A percentile compares a stretch with the other conserved stretches of the same genome.
These are phyloP conservation scores for Porphyrio hochstetteri DNA, from an alignment of 2,113 vertebrate genomes.

Conservation along the genomic window DNA sequence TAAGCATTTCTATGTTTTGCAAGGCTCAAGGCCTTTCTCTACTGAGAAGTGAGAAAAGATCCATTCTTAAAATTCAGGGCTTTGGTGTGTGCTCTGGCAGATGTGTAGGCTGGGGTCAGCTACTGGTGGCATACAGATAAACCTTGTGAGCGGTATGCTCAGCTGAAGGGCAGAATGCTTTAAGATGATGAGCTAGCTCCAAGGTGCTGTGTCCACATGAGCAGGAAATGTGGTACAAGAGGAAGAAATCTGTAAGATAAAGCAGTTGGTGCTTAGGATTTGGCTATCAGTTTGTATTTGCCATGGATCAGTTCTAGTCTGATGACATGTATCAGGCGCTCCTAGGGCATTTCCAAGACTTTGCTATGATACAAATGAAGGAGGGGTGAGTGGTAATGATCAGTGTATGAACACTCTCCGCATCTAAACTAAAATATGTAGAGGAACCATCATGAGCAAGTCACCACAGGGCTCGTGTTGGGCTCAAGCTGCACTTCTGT, in stretches of 20 bases:
- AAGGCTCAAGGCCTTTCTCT: background rate
- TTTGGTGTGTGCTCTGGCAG: background rate
- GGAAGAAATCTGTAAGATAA: background rate
- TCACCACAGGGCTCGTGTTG: background rate
- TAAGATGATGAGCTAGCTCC: background rate
- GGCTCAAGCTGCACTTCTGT: background rate
- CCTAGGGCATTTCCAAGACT: background rate
- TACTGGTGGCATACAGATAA: background rate
- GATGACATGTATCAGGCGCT: accelerated
- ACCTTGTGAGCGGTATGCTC: background rate
- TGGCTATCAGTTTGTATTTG: background rate
- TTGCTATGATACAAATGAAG: background rate
- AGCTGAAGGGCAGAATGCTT: background rate
- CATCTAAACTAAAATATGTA: background rate
- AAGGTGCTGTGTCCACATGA: background rate
- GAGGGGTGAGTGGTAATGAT: background rate
- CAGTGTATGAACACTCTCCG: background rate
- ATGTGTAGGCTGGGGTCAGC: background rate
- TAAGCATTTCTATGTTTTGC: background rate
- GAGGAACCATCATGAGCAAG: accelerated
- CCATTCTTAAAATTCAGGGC: background rate
- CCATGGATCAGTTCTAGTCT: background rate
- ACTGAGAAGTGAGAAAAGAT: background rate
- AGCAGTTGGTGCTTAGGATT: background rate
- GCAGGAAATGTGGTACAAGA: background rate